phyloP scores from a whole-genome alignment of 2,797 vertebrate species.

The Etheostoma nigrum region DNA sequence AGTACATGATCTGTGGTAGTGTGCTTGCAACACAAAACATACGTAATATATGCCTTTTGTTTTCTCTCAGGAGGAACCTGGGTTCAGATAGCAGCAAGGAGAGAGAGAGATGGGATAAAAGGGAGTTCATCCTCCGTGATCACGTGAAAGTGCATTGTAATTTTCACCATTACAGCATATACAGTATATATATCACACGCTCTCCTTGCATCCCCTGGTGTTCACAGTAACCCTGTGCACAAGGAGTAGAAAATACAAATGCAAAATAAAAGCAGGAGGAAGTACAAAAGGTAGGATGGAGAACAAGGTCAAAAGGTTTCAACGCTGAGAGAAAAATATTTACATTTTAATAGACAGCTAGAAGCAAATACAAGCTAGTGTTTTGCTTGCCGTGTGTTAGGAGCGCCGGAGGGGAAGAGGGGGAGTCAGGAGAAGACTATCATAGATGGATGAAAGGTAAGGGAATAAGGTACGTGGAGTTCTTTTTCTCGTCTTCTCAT shows the following conservation, averaged over 20 bases:
- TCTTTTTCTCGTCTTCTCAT: constrained; percentile 72
- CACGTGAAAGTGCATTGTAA: constrained; percentile 41
- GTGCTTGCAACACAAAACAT: constrained; percentile 53
- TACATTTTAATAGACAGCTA: constrained; percentile 74
- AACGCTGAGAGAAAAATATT: constrained; percentile 56
- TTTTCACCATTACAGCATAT: constrained; percentile 33
- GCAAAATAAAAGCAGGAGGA: constrained; percentile 49
- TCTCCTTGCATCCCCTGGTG: constrained; percentile 58
- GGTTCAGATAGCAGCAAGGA: constrained; percentile 57
- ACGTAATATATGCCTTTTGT: constrained; percentile 23
- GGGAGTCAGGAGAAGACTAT: constrained; percentile 16
- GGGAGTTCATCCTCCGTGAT: constrained; percentile 57
- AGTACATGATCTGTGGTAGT: constrained; percentile 42
- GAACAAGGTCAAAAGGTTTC: constrained; percentile 57
- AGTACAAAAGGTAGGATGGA: constrained; percentile 66
- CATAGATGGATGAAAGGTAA: constrained; percentile 26
- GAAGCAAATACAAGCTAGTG: constrained; percentile 73
- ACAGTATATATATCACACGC: constrained; percentile 1
- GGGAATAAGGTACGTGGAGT: constrained; percentile 38
- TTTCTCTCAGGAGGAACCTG: constrained; percentile 50
- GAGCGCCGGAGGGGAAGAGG: not conserved
- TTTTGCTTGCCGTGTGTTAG: constrained; percentile 61
- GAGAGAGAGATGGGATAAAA: constrained; percentile 56
- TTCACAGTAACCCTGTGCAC: constrained; percentile 48
- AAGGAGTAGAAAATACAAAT: constrained; percentile 58